Conservation (phyloP, 92 coral and sea anemone species). For the Phenganax subtilis region DNA sequence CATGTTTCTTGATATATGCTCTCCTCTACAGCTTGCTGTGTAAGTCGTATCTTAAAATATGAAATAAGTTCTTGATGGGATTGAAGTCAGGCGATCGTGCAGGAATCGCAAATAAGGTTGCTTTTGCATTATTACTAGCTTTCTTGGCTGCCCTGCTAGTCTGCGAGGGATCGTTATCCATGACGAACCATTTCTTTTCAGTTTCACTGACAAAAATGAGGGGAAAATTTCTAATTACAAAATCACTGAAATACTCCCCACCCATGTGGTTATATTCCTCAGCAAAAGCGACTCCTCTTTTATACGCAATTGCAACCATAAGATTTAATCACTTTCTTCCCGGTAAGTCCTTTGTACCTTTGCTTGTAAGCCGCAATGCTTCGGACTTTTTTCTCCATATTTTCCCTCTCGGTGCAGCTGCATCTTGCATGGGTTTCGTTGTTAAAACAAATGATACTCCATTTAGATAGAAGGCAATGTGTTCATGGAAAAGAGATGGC, state of each 20-base stretch:
- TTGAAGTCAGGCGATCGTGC: too few relatives aligned
- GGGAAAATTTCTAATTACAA: not conserved
- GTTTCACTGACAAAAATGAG: not conserved
- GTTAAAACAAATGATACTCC: slow-evolving; percentile 5
- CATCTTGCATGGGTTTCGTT: slow-evolving; percentile 1
- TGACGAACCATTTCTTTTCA: slow-evolving; percentile 2
- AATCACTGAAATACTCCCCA: slow-evolving; percentile 16
- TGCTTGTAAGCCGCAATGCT: slow-evolving; percentile 3
- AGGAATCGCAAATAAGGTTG: too few relatives aligned
- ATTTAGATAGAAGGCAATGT: not conserved
- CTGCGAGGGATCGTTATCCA: too few relatives aligned
- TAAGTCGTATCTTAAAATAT: too few relatives aligned
- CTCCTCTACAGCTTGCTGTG: too few relatives aligned
- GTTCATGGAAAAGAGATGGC: not conserved
- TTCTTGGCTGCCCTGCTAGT: too few relatives aligned
- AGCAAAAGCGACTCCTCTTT: slow-evolving; percentile 13
- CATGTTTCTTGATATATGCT: too few relatives aligned
- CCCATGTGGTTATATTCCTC: slow-evolving; percentile 1
- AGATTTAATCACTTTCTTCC: not conserved
- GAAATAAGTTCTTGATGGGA: too few relatives aligned
- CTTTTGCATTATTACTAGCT: too few relatives aligned
- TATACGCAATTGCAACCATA: slow-evolving; percentile 8
- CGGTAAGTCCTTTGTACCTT: slow-evolving; percentile 13
- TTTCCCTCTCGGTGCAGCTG: not conserved
- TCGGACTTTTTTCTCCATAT: slow-evolving; percentile 17